A percentile compares a stretch with the other conserved stretches of the same genome.
Evolutionary conservation across 2,113 vertebrate species (phyloP).

Genomic region (Setophaga kirtlandii): DNA sequence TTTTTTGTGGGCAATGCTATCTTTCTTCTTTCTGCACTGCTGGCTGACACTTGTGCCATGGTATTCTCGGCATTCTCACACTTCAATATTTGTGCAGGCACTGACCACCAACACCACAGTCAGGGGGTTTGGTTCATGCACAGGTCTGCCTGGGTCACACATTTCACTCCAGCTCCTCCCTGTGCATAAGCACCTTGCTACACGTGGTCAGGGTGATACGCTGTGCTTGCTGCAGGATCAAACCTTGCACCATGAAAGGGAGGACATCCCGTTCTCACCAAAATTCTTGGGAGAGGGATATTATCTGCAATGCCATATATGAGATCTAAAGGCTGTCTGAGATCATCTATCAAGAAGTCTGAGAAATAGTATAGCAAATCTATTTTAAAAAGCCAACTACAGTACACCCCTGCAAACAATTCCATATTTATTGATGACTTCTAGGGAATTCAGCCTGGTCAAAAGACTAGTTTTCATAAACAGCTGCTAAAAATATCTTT

Average conservation of each 20-base stretch:
- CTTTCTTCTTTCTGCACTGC: not conserved
- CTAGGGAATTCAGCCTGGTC: not conserved
- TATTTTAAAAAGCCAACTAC: not conserved
- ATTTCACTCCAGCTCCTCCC: not conserved
- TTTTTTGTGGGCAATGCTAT: not conserved
- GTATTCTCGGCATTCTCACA: not conserved
- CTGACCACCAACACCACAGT: not conserved
- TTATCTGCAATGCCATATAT: not conserved
- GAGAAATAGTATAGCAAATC: not conserved
- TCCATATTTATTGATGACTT: not conserved
- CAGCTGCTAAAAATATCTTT: not conserved
- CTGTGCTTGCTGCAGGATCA: not conserved
- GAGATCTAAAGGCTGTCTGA: not conserved
- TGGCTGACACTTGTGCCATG: not conserved
- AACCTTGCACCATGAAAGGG: not conserved
- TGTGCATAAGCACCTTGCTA: not conserved
- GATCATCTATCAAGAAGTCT: not conserved
- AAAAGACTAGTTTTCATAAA: not conserved
- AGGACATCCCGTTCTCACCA: not conserved
- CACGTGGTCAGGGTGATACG: not conserved
- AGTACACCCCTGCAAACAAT: not conserved
- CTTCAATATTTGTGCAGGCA: not conserved
- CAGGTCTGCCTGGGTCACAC: accelerated
- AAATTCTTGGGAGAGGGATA: not conserved
- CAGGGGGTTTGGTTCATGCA: not conserved